A percentile compares a stretch with the other conserved stretches of the same genome.
phyloP scores from a whole-genome alignment of 2,888 invertebrate species.

The Osmoderma eremita region DNA sequence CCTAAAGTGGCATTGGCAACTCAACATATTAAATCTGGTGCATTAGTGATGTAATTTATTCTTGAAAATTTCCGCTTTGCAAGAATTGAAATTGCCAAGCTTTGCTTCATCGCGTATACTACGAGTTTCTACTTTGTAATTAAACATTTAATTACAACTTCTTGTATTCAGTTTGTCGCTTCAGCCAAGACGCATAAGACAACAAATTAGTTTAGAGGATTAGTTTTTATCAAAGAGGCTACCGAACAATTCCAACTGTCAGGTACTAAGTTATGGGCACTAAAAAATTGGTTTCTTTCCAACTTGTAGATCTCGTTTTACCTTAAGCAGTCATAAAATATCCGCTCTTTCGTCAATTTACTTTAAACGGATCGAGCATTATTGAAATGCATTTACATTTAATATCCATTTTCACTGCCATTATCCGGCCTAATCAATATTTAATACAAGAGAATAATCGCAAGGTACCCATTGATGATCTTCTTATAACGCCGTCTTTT shows the following conservation, averaged over 20 bases:
- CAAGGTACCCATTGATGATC: slow-evolving; percentile 33
- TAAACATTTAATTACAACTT: slow-evolving; percentile 19
- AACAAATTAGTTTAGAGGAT: slow-evolving; percentile 22
- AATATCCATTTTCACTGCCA: slow-evolving; percentile 36
- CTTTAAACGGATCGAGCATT: slow-evolving; percentile 31
- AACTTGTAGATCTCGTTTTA: slow-evolving; percentile 27
- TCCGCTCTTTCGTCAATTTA: slow-evolving; percentile 36
- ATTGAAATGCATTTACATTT: slow-evolving; percentile 36
- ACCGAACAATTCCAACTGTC: slow-evolving; percentile 21
- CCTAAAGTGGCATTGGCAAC: too few species aligned
- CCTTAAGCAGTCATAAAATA: slow-evolving; percentile 33
- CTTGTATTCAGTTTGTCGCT: slow-evolving; percentile 21
- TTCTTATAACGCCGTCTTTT: slow-evolving; percentile 33
- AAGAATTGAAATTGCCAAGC: too few species aligned
- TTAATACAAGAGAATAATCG: slow-evolving; percentile 33
- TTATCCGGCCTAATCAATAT: slow-evolving; percentile 35
- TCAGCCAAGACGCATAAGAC: slow-evolving; percentile 5
- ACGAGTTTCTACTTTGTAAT: slow-evolving; percentile 3
- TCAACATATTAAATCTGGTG: too few species aligned
- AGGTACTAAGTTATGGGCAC: slow-evolving; percentile 18
- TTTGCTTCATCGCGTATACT: not conserved
- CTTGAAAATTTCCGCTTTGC: too few species aligned
- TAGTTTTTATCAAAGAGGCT: slow-evolving; percentile 20
- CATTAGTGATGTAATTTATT: too few species aligned
- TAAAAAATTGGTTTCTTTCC: slow-evolving; percentile 23